Conservation (phyloP, 2,113 vertebrate species). For the Mola mola region DNA sequence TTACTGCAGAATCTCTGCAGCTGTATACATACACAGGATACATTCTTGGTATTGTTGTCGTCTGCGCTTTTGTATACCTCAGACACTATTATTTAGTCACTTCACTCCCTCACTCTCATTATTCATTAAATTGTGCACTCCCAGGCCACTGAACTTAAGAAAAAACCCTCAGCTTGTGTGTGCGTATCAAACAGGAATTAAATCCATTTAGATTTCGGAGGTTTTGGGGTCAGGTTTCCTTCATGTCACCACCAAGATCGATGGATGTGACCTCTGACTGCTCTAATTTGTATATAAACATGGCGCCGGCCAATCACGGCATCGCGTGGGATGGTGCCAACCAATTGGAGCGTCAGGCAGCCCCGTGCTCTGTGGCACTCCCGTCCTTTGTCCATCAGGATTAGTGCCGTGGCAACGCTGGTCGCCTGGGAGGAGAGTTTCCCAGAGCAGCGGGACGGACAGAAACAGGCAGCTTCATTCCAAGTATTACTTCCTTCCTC, state of each 20-base stretch:
- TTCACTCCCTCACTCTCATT: constrained; percentile 60
- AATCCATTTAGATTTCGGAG: constrained; percentile 58
- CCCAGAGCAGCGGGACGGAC: constrained; percentile 69
- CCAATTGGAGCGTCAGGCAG: constrained; percentile 65
- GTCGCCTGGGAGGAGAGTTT: constrained; percentile 77
- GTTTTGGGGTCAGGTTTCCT: constrained; percentile 73
- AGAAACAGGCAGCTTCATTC: constrained; percentile 64
- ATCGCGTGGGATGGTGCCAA: constrained; percentile 69
- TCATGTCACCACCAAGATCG: constrained; percentile 77
- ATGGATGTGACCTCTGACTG: constrained; percentile 77
- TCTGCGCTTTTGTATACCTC: constrained; percentile 65
- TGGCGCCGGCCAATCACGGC: constrained; percentile 63
- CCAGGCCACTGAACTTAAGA: constrained; percentile 57
- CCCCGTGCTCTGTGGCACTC: constrained; percentile 71
- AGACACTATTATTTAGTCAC: constrained; percentile 72
- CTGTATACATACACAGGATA: too few relatives aligned
- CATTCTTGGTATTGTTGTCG: constrained; percentile 70
- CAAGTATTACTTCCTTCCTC: constrained; percentile 59
- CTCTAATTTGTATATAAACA: constrained; percentile 77
- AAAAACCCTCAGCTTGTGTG: constrained; percentile 36
- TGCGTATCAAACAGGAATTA: constrained; percentile 69
- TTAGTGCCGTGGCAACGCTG: constrained; percentile 81
- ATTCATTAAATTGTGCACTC: constrained; percentile 67
- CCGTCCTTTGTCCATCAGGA: constrained; percentile 78
- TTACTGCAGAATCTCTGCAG: constrained; percentile 54